These are phyloP conservation scores for Hemibagrus wyckioides DNA, from an alignment of 2,113 vertebrate genomes.

Conservation along the genomic window DNA sequence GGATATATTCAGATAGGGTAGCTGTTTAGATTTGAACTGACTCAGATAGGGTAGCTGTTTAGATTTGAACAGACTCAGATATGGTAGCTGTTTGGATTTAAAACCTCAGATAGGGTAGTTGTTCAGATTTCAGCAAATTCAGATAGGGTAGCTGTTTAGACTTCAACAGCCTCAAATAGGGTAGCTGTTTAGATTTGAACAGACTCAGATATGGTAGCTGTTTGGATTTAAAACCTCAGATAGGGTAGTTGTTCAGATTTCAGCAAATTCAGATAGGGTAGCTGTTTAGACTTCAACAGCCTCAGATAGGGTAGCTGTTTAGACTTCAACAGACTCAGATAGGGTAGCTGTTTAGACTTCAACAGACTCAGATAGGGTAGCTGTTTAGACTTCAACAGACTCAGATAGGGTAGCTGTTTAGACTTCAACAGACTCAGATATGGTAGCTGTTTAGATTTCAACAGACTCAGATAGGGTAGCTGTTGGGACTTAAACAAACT, in stretches of 20 bases:
- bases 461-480: not conserved
- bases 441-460: not conserved
- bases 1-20: too few relatives aligned
- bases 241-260: not conserved
- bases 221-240: not conserved
- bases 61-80: not conserved
- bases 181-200: not conserved
- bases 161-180: too few relatives aligned
- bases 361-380: not conserved
- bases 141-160: not conserved
- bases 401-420: not conserved
- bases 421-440: not conserved
- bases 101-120: not conserved
- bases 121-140: not conserved
- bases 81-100: not conserved
- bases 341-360: not conserved
- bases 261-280: too few relatives aligned
- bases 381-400: not conserved
- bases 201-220: too few relatives aligned
- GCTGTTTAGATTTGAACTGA: not conserved
- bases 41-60: not conserved
- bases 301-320: not conserved
- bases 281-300: not conserved
- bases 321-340: not conserved
- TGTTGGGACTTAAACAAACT: not conserved